Percentiles rank a stretch among this genome's conserved stretches.
These are phyloP conservation scores for Alectoris magna DNA, from an alignment of 2,797 vertebrate species.

Conservation along the genomic window DNA sequence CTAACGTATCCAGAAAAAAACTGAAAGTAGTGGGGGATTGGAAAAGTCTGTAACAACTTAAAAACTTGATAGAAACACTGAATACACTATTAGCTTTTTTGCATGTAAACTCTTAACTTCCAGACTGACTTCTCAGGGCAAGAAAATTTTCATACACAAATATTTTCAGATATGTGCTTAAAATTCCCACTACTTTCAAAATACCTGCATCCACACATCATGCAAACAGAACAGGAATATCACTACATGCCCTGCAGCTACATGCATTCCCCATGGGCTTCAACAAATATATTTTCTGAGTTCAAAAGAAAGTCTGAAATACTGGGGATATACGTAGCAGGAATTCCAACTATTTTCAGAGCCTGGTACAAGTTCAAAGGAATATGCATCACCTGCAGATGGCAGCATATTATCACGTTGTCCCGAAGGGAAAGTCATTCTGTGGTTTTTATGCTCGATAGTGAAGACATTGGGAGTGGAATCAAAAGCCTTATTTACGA, in stretches of 20 bases:
- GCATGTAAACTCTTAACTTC: background rate
- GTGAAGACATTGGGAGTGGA: accelerated
- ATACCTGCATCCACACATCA: background rate
- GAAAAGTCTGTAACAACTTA: background rate
- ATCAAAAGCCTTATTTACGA: background rate
- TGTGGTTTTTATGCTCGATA: background rate
- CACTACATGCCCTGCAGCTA: background rate
- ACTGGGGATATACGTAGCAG: background rate
- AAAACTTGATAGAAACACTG: background rate
- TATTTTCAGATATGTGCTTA: background rate
- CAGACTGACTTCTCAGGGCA: background rate
- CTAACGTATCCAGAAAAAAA: background rate
- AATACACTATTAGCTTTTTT: background rate
- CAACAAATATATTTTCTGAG: background rate
- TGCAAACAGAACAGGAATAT: background rate
- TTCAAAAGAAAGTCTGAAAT: background rate
- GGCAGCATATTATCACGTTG: slow-evolving; percentile 3
- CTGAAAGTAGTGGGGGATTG: background rate
- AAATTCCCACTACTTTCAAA: background rate
- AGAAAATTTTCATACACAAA: background rate
- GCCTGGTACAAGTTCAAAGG: accelerated
- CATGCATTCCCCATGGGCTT: background rate
- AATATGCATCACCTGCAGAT: background rate
- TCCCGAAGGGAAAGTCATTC: background rate
- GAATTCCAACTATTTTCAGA: background rate